A percentile compares a stretch with the other conserved stretches of the same genome.
These are phyloP conservation scores for Dermatemys mawii DNA, from an alignment of 2,113 vertebrate species.

Conservation along the genomic window DNA sequence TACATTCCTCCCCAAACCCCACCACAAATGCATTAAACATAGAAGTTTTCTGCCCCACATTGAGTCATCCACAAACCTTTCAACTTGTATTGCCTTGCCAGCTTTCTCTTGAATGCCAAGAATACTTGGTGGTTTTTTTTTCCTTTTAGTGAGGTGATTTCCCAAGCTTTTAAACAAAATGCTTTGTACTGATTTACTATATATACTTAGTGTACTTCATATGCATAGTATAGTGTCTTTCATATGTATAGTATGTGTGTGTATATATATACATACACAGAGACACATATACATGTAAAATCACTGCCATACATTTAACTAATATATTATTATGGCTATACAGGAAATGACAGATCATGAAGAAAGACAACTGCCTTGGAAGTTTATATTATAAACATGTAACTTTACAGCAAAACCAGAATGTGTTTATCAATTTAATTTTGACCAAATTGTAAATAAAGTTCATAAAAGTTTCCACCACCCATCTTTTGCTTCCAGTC, in stretches of 20 bases:
- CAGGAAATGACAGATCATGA: constrained; percentile 63
- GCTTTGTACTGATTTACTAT: neutral
- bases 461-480: fast-evolving
- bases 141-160: constrained; percentile 6
- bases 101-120: constrained; percentile 20
- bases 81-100: neutral
- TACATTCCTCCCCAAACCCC: neutral
- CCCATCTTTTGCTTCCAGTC: neutral
- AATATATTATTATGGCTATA: constrained; percentile 31
- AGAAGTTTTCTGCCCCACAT: constrained; percentile 31
- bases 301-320: constrained; percentile 33
- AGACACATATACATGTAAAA: neutral
- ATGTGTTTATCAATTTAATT: neutral
- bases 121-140: constrained; percentile 22
- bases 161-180: constrained; percentile 5
- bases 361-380: constrained; percentile 48
- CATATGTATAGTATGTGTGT: neutral
- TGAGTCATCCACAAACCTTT: neutral
- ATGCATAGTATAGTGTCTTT: neutral
- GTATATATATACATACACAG: neutral
- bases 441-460: constrained; percentile 2
- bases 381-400: constrained; percentile 41
- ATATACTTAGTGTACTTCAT: neutral
- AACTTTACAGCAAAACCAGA: constrained; percentile 18
- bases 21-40: neutral